phyloP scores from a whole-genome alignment of 2,888 invertebrate genomes.

The Octodonta nipae region DNA sequence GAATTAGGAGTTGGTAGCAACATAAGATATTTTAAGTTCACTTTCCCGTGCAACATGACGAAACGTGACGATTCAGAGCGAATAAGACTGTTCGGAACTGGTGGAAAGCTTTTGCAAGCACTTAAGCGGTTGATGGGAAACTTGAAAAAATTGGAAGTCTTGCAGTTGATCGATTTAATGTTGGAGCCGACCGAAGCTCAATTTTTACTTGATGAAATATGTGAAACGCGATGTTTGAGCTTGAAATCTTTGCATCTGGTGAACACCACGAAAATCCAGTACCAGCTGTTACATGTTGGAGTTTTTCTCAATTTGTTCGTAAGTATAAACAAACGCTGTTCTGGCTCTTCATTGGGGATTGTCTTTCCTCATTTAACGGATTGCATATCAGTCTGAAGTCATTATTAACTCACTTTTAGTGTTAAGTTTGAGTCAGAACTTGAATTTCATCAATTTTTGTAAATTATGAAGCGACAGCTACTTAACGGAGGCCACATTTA shows the following conservation, averaged over 20 bases:
- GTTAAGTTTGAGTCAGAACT: too few species aligned
- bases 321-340: too few species aligned
- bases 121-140: slow-evolving; percentile 55
- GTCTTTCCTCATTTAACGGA: too few species aligned
- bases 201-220: slow-evolving; percentile 58
- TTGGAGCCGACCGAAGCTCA: slow-evolving; percentile 57
- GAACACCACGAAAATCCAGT: slow-evolving; percentile 57
- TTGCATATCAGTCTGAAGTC: slow-evolving; percentile 6
- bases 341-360: too few species aligned
- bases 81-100: slow-evolving; percentile 57
- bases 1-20: slow-evolving; percentile 41
- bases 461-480: too few species aligned
- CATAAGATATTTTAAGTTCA: slow-evolving; percentile 50
- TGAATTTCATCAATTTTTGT: too few species aligned
- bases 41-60: slow-evolving; percentile 64
- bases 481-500: too few species aligned
- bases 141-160: slow-evolving; percentile 45
- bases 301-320: slow-evolving; percentile 61
- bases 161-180: slow-evolving; percentile 62
- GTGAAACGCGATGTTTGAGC: slow-evolving; percentile 48
- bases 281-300: slow-evolving; percentile 59
- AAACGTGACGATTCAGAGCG: slow-evolving; percentile 47
- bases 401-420: slow-evolving; percentile 8
- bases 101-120: slow-evolving; percentile 34
- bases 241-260: slow-evolving; percentile 52